These are phyloP conservation scores for Orchestes rusci DNA, from an alignment of 2,888 invertebrate species.

Conservation along the genomic window DNA sequence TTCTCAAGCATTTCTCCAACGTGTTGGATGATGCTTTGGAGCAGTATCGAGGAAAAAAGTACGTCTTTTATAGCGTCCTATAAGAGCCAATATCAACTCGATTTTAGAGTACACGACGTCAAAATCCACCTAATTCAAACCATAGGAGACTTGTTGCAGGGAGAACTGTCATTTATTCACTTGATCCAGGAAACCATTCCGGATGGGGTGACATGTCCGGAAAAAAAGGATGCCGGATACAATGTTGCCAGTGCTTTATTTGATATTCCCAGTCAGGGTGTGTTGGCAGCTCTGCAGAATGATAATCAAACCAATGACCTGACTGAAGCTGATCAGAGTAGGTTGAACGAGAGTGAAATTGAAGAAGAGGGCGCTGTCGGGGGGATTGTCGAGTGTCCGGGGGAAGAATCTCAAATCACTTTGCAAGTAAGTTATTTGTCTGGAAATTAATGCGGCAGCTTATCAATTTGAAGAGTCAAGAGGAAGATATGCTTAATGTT, in stretches of 20 bases:
- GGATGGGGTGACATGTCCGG: conserved; percentile 25
- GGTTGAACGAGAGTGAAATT: conserved; percentile 42
- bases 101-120: conserved; percentile 35
- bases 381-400: conserved; percentile 30
- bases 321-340: conserved; percentile 74
- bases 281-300: conserved; percentile 1
- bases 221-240: conserved; percentile 13
- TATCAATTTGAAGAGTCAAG: conserved; percentile 24
- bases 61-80: conserved; percentile 26
- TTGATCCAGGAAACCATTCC: conserved; percentile 37
- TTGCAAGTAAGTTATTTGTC: no score
- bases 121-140: conserved; percentile 36
- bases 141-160: conserved; percentile 35
- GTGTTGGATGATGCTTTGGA: conserved; percentile 42
- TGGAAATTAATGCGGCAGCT: no score
- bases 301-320: conserved; percentile 50
- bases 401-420: conserved; percentile 19
- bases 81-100: no score
- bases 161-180: conserved; percentile 39
- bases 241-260: conserved; percentile 13
- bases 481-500: conserved; percentile 29
- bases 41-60: conserved; percentile 45
- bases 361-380: conserved; percentile 42
- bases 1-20: conserved; percentile 44
- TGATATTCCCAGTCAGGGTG: conserved; percentile 18